phyloP scores from a whole-genome alignment of 2,113 vertebrate genomes.

The Plotosus lineatus region DNA sequence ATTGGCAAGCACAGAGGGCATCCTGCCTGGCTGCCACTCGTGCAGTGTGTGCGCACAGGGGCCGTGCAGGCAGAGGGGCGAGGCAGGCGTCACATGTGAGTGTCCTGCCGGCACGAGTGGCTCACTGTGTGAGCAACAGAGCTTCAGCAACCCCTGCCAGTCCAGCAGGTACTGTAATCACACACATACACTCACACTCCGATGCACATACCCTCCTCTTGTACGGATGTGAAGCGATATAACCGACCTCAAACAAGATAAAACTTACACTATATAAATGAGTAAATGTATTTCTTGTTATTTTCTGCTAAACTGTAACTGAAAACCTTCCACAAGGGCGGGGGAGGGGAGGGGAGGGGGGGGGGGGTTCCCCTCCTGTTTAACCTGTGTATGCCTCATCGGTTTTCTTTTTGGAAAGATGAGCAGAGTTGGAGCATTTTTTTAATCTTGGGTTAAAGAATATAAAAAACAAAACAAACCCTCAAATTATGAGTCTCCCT shows the following conservation, averaged over 20 bases:
- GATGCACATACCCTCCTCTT: neutral
- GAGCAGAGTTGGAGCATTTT: neutral
- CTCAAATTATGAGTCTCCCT: neutral
- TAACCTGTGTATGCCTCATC: neutral
- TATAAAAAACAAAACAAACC: no score
- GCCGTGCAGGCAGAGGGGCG: constrained; percentile 84
- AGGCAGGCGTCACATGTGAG: constrained; percentile 86
- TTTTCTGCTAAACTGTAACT: neutral
- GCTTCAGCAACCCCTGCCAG: constrained; percentile 75
- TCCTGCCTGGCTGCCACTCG: constrained; percentile 89
- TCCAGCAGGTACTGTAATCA: constrained; percentile 77
- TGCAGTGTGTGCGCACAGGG: constrained; percentile 92
- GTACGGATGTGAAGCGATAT: neutral
- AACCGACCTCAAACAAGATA: neutral
- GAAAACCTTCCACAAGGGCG: neutral
- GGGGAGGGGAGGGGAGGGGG: no score
- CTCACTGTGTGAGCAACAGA: constrained; percentile 85
- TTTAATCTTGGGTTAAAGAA: no score
- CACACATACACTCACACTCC: constrained; percentile 2
- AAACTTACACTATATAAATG: neutral
- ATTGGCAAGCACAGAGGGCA: constrained; percentile 74
- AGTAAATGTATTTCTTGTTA: neutral
- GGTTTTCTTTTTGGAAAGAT: neutral
- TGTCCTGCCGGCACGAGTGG: constrained; percentile 86
- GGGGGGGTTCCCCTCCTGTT: neutral